A percentile compares a stretch with the other conserved stretches of the same genome.
phyloP scores from a whole-genome alignment of 1,140 invertebrate genomes.

The Plutomurus gul region DNA sequence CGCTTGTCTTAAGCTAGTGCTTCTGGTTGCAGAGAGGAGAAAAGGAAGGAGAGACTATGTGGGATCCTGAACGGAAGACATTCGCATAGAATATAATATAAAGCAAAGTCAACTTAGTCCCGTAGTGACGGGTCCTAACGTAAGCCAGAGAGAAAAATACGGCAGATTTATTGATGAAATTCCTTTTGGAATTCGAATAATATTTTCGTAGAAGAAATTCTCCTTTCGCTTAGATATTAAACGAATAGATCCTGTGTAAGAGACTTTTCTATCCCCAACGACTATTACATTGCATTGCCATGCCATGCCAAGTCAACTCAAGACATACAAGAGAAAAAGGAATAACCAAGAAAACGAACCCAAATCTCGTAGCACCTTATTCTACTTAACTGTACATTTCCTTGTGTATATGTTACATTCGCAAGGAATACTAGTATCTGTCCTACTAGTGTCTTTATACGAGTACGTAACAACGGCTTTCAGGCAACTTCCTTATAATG shows the following conservation, averaged over 20 bases:
- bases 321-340: no score
- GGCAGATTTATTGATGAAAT: conserved; percentile 55
- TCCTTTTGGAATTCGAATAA: conserved; percentile 55
- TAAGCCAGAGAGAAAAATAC: conserved; percentile 49
- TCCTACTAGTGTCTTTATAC: no score
- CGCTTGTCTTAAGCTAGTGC: not conserved
- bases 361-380: conserved; percentile 24
- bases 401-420: not conserved
- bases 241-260: conserved; percentile 31
- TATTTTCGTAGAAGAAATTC: conserved; percentile 53
- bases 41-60: conserved; percentile 28
- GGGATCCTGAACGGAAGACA: conserved; percentile 27
- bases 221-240: conserved; percentile 46
- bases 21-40: no score
- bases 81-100: conserved; percentile 28
- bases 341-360: no score
- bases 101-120: conserved; percentile 28
- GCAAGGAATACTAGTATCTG: not conserved
- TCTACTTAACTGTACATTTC: not conserved
- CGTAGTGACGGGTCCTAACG: not conserved
- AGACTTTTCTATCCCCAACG: not conserved
- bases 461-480: no score
- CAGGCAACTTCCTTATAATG: not conserved
- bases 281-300: not conserved
- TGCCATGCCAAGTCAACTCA: not conserved